Evolutionary conservation across 1,140 invertebrate species (phyloP).

Genomic region (Trachelipus rathkii): DNA sequence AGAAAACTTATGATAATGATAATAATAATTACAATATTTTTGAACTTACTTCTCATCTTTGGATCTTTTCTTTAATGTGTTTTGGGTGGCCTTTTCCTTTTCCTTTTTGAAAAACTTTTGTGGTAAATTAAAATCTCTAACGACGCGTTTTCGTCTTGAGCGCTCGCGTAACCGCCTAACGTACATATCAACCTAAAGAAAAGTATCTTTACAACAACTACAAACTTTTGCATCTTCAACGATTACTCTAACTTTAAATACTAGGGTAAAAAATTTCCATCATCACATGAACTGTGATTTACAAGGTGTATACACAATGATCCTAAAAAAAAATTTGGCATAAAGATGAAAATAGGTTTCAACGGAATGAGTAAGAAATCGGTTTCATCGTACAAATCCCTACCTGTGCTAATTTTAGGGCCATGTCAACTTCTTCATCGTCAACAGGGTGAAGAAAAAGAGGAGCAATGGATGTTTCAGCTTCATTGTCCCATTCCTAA

Average conservation of each 20-base stretch:
- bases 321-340: too few species aligned
- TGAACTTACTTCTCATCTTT: constrained; percentile 48
- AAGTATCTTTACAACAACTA: constrained; percentile 37
- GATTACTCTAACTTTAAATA: neutral
- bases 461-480: constrained; percentile 40
- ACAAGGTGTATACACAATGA: too few species aligned
- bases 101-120: constrained; percentile 66
- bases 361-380: neutral
- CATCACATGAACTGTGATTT: neutral
- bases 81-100: constrained; percentile 55
- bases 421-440: constrained; percentile 44
- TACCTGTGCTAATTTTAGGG: constrained; percentile 44
- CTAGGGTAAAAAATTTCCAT: neutral
- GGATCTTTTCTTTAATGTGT: constrained; percentile 67
- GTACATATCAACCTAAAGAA: constrained; percentile 79
- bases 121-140: constrained; percentile 78
- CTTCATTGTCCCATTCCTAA: constrained; percentile 46
- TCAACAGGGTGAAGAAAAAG: constrained; percentile 43
- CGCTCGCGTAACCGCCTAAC: constrained; percentile 76
- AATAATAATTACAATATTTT: too few species aligned
- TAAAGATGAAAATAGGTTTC: neutral
- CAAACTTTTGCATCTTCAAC: constrained; percentile 10
- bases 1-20: too few species aligned
- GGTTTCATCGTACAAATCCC: neutral
- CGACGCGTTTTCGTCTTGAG: constrained; percentile 77